phyloP scores from a whole-genome alignment of 92 coral and sea anemone species.

The Virgularia gustaviana region DNA sequence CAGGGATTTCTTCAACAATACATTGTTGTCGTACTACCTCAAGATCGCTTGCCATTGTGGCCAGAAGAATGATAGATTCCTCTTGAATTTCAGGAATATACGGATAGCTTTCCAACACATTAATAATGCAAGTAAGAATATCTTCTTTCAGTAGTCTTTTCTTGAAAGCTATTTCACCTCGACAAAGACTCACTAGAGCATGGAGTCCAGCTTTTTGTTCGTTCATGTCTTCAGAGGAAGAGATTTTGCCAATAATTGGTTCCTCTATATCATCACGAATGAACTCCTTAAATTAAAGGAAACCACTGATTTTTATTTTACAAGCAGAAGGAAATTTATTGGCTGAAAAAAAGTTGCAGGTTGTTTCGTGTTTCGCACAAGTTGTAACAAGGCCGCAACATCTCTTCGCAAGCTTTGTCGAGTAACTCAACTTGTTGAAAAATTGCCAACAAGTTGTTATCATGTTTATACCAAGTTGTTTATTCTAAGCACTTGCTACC shows the following conservation, averaged over 20 bases:
- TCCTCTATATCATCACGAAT: background rate
- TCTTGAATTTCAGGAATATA: slow-evolving; percentile 54
- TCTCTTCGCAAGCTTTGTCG: too few relatives aligned
- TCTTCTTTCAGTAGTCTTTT: slow-evolving; percentile 56
- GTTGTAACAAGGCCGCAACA: too few relatives aligned
- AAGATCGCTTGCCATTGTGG: slow-evolving; percentile 74
- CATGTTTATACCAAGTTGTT: too few relatives aligned
- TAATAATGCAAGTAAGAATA: slow-evolving; percentile 53
- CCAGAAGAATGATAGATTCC: slow-evolving; percentile 78
- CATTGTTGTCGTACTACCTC: slow-evolving; percentile 78
- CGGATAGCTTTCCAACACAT: slow-evolving; percentile 38
- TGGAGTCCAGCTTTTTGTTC: slow-evolving; percentile 20
- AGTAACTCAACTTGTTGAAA: too few relatives aligned
- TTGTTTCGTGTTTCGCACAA: too few relatives aligned
- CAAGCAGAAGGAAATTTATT: too few relatives aligned
- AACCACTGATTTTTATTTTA: too few relatives aligned
- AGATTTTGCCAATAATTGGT: background rate
- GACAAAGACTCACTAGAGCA: slow-evolving; percentile 57
- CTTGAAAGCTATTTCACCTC: slow-evolving; percentile 55
- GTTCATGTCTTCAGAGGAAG: slow-evolving; percentile 13
- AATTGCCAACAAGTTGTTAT: too few relatives aligned
- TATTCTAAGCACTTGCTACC: too few relatives aligned
- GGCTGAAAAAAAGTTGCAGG: too few relatives aligned
- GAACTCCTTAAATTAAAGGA: slow-evolving; percentile 13
- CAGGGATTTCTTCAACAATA: slow-evolving; percentile 66